These are phyloP conservation scores for Crematogaster levior DNA, from an alignment of 2,888 invertebrate species.

Conservation along the genomic window DNA sequence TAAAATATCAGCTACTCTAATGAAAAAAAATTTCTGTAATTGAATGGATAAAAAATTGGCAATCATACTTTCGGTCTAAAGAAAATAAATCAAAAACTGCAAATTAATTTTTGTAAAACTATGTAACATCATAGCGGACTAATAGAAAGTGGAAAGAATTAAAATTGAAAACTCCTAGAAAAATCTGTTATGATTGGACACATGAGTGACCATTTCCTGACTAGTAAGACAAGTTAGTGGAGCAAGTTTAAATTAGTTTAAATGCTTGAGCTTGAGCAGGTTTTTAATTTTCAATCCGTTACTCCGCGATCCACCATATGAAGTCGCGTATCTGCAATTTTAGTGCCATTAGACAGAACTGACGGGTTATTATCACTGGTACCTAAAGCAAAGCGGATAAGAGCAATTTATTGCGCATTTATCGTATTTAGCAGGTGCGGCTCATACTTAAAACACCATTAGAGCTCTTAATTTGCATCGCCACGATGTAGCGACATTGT, in stretches of 20 bases:
- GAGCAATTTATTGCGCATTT: conserved; percentile 39
- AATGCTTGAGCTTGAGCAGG: neutral
- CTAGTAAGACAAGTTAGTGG: neutral
- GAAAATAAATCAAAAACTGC: neutral
- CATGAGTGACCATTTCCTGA: conserved; percentile 25
- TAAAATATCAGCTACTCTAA: neutral
- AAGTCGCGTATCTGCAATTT: conserved; percentile 14
- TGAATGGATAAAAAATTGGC: neutral
- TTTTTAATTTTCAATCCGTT: conserved; percentile 31
- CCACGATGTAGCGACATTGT: conserved; percentile 36
- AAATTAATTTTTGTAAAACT: neutral
- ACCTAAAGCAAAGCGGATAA: conserved; percentile 17
- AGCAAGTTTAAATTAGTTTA: conserved; percentile 13
- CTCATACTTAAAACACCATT: conserved; percentile 45
- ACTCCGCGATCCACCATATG: neutral
- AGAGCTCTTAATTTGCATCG: conserved; percentile 48
- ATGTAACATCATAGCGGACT: neutral
- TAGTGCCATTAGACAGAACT: conserved; percentile 10
- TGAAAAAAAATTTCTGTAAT: neutral
- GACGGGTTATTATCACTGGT: conserved; percentile 32
- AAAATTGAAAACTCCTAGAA: conserved; percentile 21
- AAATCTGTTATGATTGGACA: neutral
- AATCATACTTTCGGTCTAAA: neutral
- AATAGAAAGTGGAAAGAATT: neutral
- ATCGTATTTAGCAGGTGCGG: conserved; percentile 36